Conservation (phyloP, 30 jellyfish, hydroid and myxozoan genomes). For the Cassiopea andromeda region DNA sequence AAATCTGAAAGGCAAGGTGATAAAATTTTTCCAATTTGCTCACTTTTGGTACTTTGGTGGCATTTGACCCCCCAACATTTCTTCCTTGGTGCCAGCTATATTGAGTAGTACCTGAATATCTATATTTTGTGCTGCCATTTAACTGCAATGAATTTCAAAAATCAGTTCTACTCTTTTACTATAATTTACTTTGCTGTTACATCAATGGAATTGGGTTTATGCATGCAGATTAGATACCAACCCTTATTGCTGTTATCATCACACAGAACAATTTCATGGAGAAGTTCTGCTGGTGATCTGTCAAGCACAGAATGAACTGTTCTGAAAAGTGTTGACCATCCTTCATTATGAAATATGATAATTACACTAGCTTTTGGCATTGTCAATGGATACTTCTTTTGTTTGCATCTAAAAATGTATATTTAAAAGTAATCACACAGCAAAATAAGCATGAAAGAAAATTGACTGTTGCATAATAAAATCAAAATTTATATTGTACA, state of each 20-base stretch:
- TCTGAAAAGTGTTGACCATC: slow-evolving; percentile 95
- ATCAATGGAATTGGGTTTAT: no score
- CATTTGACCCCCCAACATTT: no score
- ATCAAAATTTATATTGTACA: not conserved
- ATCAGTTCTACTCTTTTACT: no score
- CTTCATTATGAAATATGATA: slow-evolving; percentile 95
- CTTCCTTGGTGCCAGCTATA: no score
- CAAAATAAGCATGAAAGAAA: not conserved
- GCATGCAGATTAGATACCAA: slow-evolving; percentile 20
- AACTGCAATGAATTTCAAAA: no score
- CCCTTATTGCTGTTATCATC: slow-evolving; percentile 97
- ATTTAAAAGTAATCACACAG: not conserved
- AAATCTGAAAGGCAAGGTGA: no score
- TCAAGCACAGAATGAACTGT: slow-evolving; percentile 95
- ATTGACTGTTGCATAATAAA: not conserved
- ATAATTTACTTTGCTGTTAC: no score
- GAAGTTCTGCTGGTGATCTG: slow-evolving; percentile 95
- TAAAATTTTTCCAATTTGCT: no score
- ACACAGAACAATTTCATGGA: slow-evolving; percentile 91
- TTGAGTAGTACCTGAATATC: no score
- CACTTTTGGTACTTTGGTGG: no score
- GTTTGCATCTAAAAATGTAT: slow-evolving; percentile 68
- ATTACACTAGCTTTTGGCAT: slow-evolving; percentile 96
- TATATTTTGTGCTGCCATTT: no score
- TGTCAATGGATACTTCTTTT: slow-evolving; percentile 69